A percentile compares a stretch with the other conserved stretches of the same genome.
Evolutionary conservation across 2,797 vertebrate genomes (phyloP).

Genomic region (Protosalanx chinensis): DNA sequence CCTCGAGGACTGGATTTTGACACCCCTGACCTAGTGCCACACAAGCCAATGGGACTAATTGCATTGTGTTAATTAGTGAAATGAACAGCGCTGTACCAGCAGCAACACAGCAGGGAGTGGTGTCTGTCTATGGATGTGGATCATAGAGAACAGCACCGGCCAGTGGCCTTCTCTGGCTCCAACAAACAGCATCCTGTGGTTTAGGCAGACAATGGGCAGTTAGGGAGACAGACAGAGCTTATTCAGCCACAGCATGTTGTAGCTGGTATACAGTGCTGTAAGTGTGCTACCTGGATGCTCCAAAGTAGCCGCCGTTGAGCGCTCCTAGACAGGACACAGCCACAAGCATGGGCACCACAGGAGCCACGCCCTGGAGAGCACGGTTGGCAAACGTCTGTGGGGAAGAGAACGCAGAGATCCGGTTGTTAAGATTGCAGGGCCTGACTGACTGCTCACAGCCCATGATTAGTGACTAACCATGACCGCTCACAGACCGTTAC

Average conservation of each 20-base stretch:
- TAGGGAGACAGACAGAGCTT: not conserved
- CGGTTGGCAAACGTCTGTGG: conserved; percentile 86
- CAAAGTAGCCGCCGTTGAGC: conserved; percentile 89
- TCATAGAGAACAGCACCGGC: conserved; percentile 95
- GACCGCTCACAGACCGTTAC: not conserved
- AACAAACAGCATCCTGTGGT: conserved; percentile 90
- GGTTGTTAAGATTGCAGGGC: not conserved
- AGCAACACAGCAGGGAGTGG: conserved; percentile 93
- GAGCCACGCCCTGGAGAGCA: conserved; percentile 79
- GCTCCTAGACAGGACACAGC: conserved; percentile 92
- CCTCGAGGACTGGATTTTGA: too few species aligned
- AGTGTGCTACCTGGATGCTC: conserved; percentile 74
- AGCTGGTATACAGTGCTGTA: not conserved
- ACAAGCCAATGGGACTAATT: not conserved
- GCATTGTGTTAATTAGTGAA: not conserved
- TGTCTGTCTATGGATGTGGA: conserved; percentile 91
- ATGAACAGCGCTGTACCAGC: conserved; percentile 70
- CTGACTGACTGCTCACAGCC: not conserved
- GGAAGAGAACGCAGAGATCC: conserved; percentile 8
- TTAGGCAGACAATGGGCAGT: not conserved
- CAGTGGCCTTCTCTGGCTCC: conserved; percentile 95
- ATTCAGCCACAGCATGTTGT: not conserved
- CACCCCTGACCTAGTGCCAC: not conserved
- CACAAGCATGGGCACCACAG: conserved; percentile 86
- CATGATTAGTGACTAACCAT: conserved; percentile 14